Evolutionary conservation across 1,140 invertebrate genomes (phyloP).

Genomic region (Philotrypesis tridentata): DNA sequence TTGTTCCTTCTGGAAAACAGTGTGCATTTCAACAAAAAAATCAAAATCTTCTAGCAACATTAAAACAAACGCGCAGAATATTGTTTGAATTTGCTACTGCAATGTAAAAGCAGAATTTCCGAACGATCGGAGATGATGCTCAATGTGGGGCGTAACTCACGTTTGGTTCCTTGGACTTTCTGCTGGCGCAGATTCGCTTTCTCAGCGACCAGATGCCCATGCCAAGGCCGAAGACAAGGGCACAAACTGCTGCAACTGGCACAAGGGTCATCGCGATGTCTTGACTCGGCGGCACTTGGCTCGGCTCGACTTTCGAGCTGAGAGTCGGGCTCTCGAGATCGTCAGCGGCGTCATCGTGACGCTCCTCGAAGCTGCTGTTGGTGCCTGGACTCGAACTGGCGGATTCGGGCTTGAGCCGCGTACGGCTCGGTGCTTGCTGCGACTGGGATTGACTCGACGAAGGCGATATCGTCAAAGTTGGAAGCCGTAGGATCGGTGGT

Average conservation of each 20-base stretch:
- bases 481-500: constrained; percentile 62
- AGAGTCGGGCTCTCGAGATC: constrained; percentile 65
- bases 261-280: constrained; percentile 76
- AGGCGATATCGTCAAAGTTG: constrained; percentile 60
- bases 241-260: constrained; percentile 75
- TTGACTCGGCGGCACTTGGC: constrained; percentile 38
- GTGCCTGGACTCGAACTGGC: constrained; percentile 17
- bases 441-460: constrained; percentile 51
- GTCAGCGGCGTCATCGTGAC: constrained; percentile 47
- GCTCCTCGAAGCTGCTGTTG: constrained; percentile 44
- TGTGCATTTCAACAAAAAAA: background rate
- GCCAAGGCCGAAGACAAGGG: constrained; percentile 75
- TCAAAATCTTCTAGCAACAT: too few relatives aligned
- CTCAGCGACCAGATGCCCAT: constrained; percentile 75
- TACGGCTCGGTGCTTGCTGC: constrained; percentile 56
- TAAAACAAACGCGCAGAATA: too few relatives aligned
- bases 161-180: constrained; percentile 77
- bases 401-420: constrained; percentile 61
- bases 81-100: too few relatives aligned
- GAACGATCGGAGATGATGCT: too few relatives aligned
- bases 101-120: too few relatives aligned
- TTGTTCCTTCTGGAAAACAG: constrained; percentile 73
- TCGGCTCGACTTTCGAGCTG: constrained; percentile 62
- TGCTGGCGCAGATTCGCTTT: constrained; percentile 75
- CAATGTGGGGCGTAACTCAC: constrained; percentile 71